These are phyloP conservation scores for Triplophysa tibetana DNA, from an alignment of 2,113 vertebrate genomes.

Conservation along the genomic window DNA sequence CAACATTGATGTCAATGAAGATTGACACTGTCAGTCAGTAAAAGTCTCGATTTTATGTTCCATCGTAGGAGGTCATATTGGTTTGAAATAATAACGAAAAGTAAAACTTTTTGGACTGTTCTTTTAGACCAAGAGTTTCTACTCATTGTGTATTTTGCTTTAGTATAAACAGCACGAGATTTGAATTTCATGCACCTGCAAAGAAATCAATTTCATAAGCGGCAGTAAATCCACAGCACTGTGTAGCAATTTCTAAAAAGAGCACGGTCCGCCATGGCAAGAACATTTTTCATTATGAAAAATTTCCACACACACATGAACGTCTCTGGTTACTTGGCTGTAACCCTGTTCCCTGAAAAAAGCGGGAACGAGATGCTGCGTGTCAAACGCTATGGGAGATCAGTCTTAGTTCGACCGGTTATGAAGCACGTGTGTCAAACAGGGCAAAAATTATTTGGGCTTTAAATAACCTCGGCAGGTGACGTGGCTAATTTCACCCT, in stretches of 20 bases:
- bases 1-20: too few species aligned
- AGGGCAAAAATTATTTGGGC: too few species aligned
- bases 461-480: too few species aligned
- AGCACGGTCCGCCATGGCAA: not conserved
- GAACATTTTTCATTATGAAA: conserved; percentile 26
- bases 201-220: conserved; percentile 20
- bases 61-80: not conserved
- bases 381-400: too few species aligned
- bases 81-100: not conserved
- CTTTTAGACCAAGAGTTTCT: not conserved
- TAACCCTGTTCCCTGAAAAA: too few species aligned
- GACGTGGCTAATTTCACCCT: too few species aligned
- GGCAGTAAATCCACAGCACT: conserved; percentile 12
- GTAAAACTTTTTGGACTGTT: too few species aligned
- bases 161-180: not conserved
- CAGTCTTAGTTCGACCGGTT: too few species aligned
- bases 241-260: conserved; percentile 32
- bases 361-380: not conserved
- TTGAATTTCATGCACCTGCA: conserved; percentile 16
- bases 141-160: not conserved
- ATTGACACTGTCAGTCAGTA: too few species aligned
- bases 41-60: not conserved
- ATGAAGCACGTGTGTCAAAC: too few species aligned
- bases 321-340: too few species aligned
- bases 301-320: not conserved